Base-by-base conservation (phyloP, 2,113 vertebrate species). In the Solea solea region DNA sequence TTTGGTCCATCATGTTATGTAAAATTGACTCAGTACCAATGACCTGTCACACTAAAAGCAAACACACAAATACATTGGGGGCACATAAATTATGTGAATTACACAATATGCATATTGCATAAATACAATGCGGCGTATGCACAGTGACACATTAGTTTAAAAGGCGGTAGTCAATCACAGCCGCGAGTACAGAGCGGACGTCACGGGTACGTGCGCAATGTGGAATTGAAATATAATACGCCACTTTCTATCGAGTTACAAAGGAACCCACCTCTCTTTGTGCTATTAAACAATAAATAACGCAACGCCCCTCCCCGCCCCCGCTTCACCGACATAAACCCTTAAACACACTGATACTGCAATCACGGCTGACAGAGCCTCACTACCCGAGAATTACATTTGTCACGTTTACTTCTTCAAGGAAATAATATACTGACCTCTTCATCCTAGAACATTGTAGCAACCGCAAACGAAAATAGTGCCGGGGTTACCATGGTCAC, bases 401-500 rank as follows among this genome's bases (percentile, higher is more conserved):
- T 68, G 64, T 80, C 54, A 60, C 25, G 7, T 90, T 87, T 74
- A 69, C 81, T 50, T 71, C 76, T 69, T 73, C 56, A 66, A 73
- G 59, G 60, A 86, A 75, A 88, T 59, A 72, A 78, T 74, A 72
- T 60, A 70, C 50, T 88, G 89, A 89, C 75, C 85, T 63, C 76
- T 66, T 79, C 71, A 54, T 89, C 59, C 63, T 28, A 52, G 46
- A 62, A 49, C 48, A 59, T 21, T 59, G 69, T 74, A 73, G 67
- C 58, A 69, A 76, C 50, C 78, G 66, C 64, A 64, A 21, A 53
- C 42, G 39, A 76, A 65, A 60, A 58, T 16, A 73, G 67, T 50
- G 63, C 72, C 68, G 77, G 81, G 67, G 86, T 90, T 88, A 87
- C 90, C 80, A 87, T 86, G 79, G 88, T 73, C 79, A 83, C 79